These are phyloP conservation scores for Oreochromis mossambicus DNA, from an alignment of 2,797 vertebrate species.

Conservation along the genomic window DNA sequence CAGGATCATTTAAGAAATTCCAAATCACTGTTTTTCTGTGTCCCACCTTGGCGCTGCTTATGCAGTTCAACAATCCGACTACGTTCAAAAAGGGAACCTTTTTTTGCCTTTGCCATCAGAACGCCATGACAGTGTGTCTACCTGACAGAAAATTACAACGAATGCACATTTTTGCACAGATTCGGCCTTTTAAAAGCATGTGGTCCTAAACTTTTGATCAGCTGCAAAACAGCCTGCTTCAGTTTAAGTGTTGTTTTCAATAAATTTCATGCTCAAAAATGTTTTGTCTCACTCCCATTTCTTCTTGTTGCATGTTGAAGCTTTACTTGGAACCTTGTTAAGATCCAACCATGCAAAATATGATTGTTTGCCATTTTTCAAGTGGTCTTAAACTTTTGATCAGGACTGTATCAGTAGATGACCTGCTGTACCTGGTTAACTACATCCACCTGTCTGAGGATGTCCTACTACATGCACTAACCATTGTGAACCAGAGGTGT, in stretches of 20 bases:
- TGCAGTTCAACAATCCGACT: not conserved
- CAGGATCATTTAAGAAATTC: not conserved
- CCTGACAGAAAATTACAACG: not conserved
- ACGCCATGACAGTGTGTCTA: not conserved
- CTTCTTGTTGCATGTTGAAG: not conserved
- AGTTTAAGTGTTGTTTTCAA: not conserved
- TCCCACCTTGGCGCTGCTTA: not conserved
- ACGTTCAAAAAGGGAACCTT: rapidly evolving
- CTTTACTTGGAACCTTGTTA: not conserved
- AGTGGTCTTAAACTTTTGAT: not conserved
- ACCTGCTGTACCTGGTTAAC: not conserved
- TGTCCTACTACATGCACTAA: not conserved
- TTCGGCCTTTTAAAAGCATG: not conserved
- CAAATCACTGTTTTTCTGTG: not conserved
- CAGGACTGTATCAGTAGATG: not conserved
- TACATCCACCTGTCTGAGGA: not conserved
- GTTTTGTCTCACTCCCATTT: not conserved
- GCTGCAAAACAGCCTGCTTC: not conserved
- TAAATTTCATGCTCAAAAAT: not conserved
- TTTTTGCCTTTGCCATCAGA: not conserved
- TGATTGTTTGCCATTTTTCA: not conserved
- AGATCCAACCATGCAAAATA: not conserved
- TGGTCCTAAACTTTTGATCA: not conserved
- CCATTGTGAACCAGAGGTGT: too few relatives aligned
- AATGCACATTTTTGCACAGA: not conserved